Percentiles rank a stretch among this genome's conserved stretches.
Conservation (phyloP, 2,113 vertebrate genomes). For the Pholis gunnellus region DNA sequence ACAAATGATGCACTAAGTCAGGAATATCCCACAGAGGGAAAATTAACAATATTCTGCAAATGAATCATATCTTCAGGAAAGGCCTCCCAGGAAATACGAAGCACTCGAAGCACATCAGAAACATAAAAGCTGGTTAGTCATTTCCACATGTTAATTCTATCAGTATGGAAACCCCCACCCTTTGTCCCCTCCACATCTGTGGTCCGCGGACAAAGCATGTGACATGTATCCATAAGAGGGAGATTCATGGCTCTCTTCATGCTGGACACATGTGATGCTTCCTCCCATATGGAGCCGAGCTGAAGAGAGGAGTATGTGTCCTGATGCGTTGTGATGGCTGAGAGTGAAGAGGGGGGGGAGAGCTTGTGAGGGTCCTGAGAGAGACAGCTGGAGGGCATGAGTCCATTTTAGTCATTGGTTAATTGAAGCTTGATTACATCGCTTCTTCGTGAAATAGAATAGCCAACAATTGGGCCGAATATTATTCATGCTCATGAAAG, state of each 20-base stretch:
- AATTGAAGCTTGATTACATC: constrained; percentile 83
- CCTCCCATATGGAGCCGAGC: constrained; percentile 70
- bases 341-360: constrained; percentile 9
- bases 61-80: constrained; percentile 74
- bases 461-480: constrained; percentile 75
- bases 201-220: constrained; percentile 75
- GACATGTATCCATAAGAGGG: constrained; percentile 76
- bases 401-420: constrained; percentile 80
- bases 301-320: constrained; percentile 31
- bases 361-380: constrained; percentile 65
- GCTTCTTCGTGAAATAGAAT: constrained; percentile 71
- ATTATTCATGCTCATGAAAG: constrained; percentile 76
- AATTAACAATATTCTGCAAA: constrained; percentile 75
- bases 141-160: constrained; percentile 85
- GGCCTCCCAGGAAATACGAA: constrained; percentile 77
- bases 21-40: constrained; percentile 60
- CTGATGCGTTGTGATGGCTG: constrained; percentile 34
- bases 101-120: constrained; percentile 72
- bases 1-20: constrained; percentile 45
- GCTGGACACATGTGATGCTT: constrained; percentile 75
- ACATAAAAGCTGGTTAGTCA: constrained; percentile 74
- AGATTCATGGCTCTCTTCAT: constrained; percentile 77
- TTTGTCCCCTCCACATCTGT: constrained; percentile 64
- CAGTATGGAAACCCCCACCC: constrained; percentile 71
- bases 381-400: constrained; percentile 68